Conservation (phyloP, 2,797 vertebrate genomes). For the Sebastiscus tertius region DNA sequence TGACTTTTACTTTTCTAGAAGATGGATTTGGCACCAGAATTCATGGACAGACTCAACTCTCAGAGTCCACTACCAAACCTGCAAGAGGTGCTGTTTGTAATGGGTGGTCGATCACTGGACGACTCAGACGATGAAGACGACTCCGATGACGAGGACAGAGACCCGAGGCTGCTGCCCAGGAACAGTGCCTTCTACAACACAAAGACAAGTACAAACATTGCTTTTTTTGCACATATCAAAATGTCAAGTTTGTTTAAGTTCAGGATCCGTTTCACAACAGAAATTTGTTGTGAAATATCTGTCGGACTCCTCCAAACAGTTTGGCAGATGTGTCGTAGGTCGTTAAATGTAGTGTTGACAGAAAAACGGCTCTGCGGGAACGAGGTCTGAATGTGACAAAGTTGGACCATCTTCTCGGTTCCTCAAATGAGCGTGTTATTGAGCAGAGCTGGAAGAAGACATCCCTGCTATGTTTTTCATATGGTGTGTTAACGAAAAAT, state of each 20-base stretch:
- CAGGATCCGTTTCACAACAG: conserved; percentile 11
- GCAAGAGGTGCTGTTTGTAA: conserved; percentile 95
- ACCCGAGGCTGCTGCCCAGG: conserved; percentile 63
- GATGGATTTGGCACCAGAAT: conserved; percentile 64
- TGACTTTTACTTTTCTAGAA: conserved; percentile 63
- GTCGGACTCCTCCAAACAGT: conserved; percentile 23
- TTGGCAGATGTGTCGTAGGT: conserved; percentile 39
- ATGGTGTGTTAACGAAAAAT: conserved; percentile 31
- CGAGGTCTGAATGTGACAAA: conserved; percentile 59
- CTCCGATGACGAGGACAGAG: conserved; percentile 78
- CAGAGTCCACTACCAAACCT: conserved; percentile 81
- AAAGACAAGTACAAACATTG: conserved; percentile 83
- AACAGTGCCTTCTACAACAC: conserved; percentile 94
- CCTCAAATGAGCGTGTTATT: conserved; percentile 37
- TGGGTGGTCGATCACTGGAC: conserved; percentile 91
- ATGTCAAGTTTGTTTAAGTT: conserved; percentile 25
- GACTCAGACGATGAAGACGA: conserved; percentile 85
- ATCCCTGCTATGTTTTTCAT: conserved; percentile 32
- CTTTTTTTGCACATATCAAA: not conserved
- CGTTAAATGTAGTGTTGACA: conserved; percentile 54
- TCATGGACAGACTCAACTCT: conserved; percentile 50
- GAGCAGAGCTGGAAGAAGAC: conserved; percentile 30
- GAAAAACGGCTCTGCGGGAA: conserved; percentile 49
- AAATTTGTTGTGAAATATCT: conserved; percentile 33
- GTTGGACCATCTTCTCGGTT: conserved; percentile 49